Base-by-base conservation (phyloP, 2,888 invertebrate species). In the Acrobasis consociella region DNA sequence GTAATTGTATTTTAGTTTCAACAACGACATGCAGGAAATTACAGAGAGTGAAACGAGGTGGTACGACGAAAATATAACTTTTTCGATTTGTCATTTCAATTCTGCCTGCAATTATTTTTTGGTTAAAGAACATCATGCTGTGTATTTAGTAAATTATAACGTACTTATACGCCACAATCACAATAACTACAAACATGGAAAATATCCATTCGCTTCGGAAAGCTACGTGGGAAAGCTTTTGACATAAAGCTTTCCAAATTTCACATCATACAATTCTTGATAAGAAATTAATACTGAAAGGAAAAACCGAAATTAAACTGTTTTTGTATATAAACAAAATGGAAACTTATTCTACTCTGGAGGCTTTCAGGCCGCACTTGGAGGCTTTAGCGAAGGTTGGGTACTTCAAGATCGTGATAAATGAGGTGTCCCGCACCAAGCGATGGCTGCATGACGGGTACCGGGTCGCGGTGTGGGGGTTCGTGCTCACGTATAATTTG, bases 301-400 rank as follows among this genome's bases (percentile, higher is more conserved):
- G n/a, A n/a, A n/a, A n/a, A n/a, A n/a, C n/a, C n/a, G n/a, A n/a
- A n/a, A n/a, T n/a, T n/a, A n/a, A n/a, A n/a, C n/a, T n/a, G n/a
- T n/a, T n/a, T n/a, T n/a, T n/a, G n/a, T n/a, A n/a, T n/a, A n/a
- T n/a, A n/a, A n/a, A 31, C 15, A 59, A 49, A 49, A 62, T 60
- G n/a, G 56, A 58, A 53, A 22, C 62, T 31, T 75, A 73, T 56
- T 68, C 70, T 7, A 66, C 83, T 8, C 83, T 85, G 63, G 67
- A 77, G 53, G 80, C 78, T 5, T 73, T 89, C 52, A 76, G 72
- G n/a, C 83, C 85, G 3, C 86, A 89, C 67, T 88, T 89, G 61
- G 70, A 85, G 66, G 78, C 85, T 2, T 67, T 90, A 49, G 86
- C 83, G 3, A 76, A 77, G 61, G 81, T 81, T 11, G 90, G 80